Base-by-base conservation (phyloP, 2,113 vertebrate species). In the Malurus melanocephalus region DNA sequence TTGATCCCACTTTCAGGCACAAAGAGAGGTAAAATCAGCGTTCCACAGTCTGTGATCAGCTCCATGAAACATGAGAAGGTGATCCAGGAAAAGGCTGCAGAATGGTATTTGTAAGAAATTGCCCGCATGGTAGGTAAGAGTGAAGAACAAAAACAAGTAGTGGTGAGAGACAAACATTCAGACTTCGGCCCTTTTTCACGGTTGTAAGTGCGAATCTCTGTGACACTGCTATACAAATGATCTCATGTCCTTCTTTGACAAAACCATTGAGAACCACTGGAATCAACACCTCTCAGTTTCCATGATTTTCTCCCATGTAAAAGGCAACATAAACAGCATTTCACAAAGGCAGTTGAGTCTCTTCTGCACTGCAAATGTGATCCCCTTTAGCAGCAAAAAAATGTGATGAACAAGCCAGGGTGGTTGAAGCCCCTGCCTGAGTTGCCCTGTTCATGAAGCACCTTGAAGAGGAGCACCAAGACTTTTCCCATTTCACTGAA, bases 11-110 rank as follows among this genome's bases (percentile, higher is more conserved):
- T 64, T 87, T 21, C 49, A 86, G 66, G 30, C n/a, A 65, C 18
- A 67, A 49, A 26, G 20, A 21, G 0, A 24, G 26, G 16, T 45
- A 55, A 91, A 87, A 74, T 71, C 9, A 6, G 9, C 0, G 0
- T 60, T 79, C 26, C 10, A 5, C 27, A 51, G 32, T 7, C 42
- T 57, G 30, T 32, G 49, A 56, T 49, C 0, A 0, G 3, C 45
- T 78, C 57, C 26, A 9, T 13, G 35, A 81, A 91, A 59, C n/a
- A 11, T 4, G 10, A 48, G 28, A 56, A 56, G 4, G 9, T 53
- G 59, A 81, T 76, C 32, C 28, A 76, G 52, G 49, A 75, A 56
- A 67, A 60, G 49, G 35, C 52, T 60, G 73, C 22, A 72, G 32
- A 72, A 59, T 7, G 4, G 1, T 16, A 17, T 60, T 74, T 40